A percentile compares a stretch with the other conserved stretches of the same genome.
These are phyloP conservation scores for Ferrisia virgata DNA, from an alignment of 2,888 invertebrate species.

Conservation along the genomic window DNA sequence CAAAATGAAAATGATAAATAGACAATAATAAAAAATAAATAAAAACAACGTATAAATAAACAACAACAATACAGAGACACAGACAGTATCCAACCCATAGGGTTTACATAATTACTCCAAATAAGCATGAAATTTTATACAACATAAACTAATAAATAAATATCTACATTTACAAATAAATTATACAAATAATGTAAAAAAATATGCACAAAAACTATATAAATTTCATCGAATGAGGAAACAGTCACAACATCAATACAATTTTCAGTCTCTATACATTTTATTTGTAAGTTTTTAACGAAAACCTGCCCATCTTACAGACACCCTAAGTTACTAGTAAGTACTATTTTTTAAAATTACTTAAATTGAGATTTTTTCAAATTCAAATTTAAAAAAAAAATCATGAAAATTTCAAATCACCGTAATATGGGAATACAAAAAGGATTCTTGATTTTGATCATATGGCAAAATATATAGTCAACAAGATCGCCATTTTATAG, in stretches of 20 bases:
- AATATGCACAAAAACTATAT: not conserved
- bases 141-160: not conserved
- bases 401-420: too few relatives aligned
- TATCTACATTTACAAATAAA: not conserved
- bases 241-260: not conserved
- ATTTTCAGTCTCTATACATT: not conserved
- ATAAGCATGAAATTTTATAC: not conserved
- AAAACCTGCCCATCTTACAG: not conserved
- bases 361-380: too few relatives aligned
- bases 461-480: not conserved
- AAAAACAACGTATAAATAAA: constrained; percentile 24
- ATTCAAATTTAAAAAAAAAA: too few relatives aligned
- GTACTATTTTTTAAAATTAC: not conserved
- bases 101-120: not conserved
- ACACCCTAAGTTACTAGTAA: not conserved
- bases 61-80: not conserved
- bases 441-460: not conserved
- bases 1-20: not conserved
- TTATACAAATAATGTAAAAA: not conserved
- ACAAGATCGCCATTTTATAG: not conserved
- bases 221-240: not conserved
- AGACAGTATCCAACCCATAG: constrained; percentile 1
- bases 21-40: constrained; percentile 19
- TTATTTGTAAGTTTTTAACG: not conserved
- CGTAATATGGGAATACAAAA: too few relatives aligned